Conservation (phyloP, 1,140 invertebrate genomes). For the Drosophila santomea region DNA sequence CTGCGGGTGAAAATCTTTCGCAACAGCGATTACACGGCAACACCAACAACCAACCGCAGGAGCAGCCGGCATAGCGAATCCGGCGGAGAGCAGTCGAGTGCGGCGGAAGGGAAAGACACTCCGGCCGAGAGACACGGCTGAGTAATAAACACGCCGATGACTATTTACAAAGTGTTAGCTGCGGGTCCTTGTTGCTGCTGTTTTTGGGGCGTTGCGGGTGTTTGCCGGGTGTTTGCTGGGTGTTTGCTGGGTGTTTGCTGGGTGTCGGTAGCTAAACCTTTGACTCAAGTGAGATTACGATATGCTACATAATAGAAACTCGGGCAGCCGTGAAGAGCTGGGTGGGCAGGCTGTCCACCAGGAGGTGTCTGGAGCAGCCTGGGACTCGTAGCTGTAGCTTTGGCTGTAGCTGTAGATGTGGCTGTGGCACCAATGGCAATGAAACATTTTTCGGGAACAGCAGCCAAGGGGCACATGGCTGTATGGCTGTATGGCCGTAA, state of each 20-base stretch:
- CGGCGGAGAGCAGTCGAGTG: conserved; percentile 3
- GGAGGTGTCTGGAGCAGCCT: conserved; percentile 37
- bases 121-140: conserved; percentile 27
- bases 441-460: conserved; percentile 80
- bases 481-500: conserved; percentile 60
- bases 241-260: conserved; percentile 19
- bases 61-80: conserved; percentile 21
- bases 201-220: conserved; percentile 16
- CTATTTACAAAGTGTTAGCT: conserved; percentile 70
- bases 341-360: conserved; percentile 2
- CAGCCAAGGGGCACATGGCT: conserved; percentile 56
- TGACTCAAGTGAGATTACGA: conserved; percentile 77
- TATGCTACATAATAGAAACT: conserved; percentile 70
- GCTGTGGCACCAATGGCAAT: conserved; percentile 56
- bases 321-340: conserved; percentile 58
- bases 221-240: conserved; percentile 40
- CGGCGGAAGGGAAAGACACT: conserved; percentile 35
- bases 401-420: not conserved
- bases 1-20: conserved; percentile 32
- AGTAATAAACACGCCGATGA: conserved; percentile 73
- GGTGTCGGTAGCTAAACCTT: conserved; percentile 69
- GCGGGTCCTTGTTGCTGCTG: conserved; percentile 10
- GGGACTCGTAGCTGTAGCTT: not conserved
- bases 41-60: conserved; percentile 46
- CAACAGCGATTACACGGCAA: conserved; percentile 47